Evolutionary conservation across 1,140 invertebrate genomes (phyloP).

Genomic region (Antheraea mylitta): DNA sequence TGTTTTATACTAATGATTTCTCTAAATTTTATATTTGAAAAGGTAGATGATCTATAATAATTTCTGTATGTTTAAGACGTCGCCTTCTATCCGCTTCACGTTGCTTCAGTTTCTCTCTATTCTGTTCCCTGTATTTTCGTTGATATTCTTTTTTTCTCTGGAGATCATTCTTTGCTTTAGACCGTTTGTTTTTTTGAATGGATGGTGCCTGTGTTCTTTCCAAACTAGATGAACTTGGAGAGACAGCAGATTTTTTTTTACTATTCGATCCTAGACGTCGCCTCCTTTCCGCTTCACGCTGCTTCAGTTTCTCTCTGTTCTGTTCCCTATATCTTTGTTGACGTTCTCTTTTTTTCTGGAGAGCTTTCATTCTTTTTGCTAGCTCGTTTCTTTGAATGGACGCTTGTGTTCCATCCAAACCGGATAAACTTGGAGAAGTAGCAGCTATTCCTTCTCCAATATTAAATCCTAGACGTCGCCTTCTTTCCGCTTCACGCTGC

Average conservation of each 20-base stretch:
- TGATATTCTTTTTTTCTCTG: conserved; percentile 17
- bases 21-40: too few species aligned
- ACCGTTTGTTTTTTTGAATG: conserved; percentile 15
- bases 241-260: conserved; percentile 20
- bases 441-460: conserved; percentile 24
- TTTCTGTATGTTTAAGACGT: conserved; percentile 17
- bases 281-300: too few species aligned
- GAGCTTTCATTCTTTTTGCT: conserved; percentile 11
- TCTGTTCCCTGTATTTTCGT: conserved; percentile 16
- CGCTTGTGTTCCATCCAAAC: conserved; percentile 18
- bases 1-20: too few species aligned
- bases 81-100: conserved; percentile 19
- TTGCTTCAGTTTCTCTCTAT: conserved; percentile 17
- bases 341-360: conserved; percentile 18
- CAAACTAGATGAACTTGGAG: conserved; percentile 23
- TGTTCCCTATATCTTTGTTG: conserved; percentile 12
- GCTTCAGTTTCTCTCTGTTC: too few species aligned
- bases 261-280: conserved; percentile 21
- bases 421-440: conserved; percentile 18
- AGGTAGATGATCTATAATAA: conserved; percentile 10
- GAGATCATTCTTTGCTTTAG: conserved; percentile 13
- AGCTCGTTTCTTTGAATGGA: conserved; percentile 16
- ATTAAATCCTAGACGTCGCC: conserved; percentile 16
- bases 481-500: conserved; percentile 20
- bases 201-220: conserved; percentile 21